Evolutionary conservation across 2,888 invertebrate species (phyloP), one percentile per base, ranked within the genome.

Genomic region (Melolontha melolontha): DNA sequence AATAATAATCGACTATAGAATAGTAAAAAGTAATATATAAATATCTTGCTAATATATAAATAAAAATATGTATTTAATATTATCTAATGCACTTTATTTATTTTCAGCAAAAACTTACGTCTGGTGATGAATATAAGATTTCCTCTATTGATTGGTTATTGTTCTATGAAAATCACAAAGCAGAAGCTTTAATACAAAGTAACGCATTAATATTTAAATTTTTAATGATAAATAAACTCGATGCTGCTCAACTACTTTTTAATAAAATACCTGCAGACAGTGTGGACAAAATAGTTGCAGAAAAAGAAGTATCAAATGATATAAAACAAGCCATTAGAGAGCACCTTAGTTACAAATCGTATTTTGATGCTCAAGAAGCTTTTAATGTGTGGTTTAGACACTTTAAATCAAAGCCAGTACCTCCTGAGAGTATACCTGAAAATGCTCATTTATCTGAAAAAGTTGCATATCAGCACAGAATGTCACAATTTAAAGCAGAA

Each of bases 331-430:
- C 83, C 55, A 80, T 96, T 64, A 89, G 93, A 73, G 97, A 97
- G 81, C 93, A 94, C 83, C 86, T 97, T 39, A 95, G 96, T 82
- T 89, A 95, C 77, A 92, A 93, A 82, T 89, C 94, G 0, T 97
- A 96, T 80, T 85, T 97, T 73, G 91, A 93, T 77, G 95, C 94
- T 2, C 87, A 95, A 70, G 95, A 96, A 82, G 90, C 92, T 6
- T 97, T 96, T 83, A 91, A 91, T 71, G 92, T 94, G 75, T 97
- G 97, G 97, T 93, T 93, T 74, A 89, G 92, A 72, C 90, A 93
- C 77, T 93, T 88, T 74, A 91, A 93, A 78, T 91, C 89, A 0
- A 91, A 91, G 80, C 97, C 97, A 0, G 86, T 87, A 64, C 88
- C 89, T 70, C 89, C 93, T 0, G 88, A 89, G 44, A 83, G 86